A percentile compares a stretch with the other conserved stretches of the same genome.
Conservation (phyloP, 1,140 invertebrate genomes). For the Drosophila ogumai region DNA sequence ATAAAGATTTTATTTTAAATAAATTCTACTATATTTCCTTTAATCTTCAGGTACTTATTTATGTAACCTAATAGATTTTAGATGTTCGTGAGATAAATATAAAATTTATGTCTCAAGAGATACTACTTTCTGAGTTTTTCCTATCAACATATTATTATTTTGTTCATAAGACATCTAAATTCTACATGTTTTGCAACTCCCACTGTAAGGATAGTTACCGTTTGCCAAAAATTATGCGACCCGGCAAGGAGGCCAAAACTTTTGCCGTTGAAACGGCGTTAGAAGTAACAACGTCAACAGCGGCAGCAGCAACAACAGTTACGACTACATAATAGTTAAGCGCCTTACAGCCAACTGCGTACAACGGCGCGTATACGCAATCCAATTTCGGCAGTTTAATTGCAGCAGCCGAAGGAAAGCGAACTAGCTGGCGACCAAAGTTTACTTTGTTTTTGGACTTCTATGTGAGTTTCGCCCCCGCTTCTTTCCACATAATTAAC, state of each 20-base stretch:
- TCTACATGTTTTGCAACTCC: too few species aligned
- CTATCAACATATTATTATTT: not conserved
- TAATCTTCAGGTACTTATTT: not conserved
- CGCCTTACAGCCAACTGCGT: slow-evolving; percentile 63
- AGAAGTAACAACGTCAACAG: slow-evolving; percentile 11
- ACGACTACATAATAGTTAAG: slow-evolving; percentile 60
- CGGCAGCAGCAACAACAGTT: slow-evolving; percentile 12
- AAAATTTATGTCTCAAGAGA: not conserved
- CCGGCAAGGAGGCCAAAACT: slow-evolving; percentile 15
- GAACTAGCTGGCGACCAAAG: slow-evolving; percentile 53
- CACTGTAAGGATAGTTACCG: slow-evolving; percentile 10
- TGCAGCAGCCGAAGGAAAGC: slow-evolving; percentile 36
- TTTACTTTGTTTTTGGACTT: slow-evolving; percentile 38
- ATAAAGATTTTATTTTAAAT: not conserved
- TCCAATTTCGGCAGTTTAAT: slow-evolving; percentile 75
- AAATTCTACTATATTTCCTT: not conserved
- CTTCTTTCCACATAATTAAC: slow-evolving; percentile 72
- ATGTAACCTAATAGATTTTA: not conserved
- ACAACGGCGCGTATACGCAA: slow-evolving; percentile 73
- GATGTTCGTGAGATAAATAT: not conserved
- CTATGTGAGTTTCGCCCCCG: slow-evolving; percentile 8
- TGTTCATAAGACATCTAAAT: not conserved
- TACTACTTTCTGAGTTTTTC: not conserved
- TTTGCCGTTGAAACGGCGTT: slow-evolving; percentile 8
- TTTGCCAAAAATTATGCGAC: slow-evolving; percentile 38